These are phyloP conservation scores for Deroplatys truncata DNA, from an alignment of 2,888 invertebrate genomes.

Conservation along the genomic window DNA sequence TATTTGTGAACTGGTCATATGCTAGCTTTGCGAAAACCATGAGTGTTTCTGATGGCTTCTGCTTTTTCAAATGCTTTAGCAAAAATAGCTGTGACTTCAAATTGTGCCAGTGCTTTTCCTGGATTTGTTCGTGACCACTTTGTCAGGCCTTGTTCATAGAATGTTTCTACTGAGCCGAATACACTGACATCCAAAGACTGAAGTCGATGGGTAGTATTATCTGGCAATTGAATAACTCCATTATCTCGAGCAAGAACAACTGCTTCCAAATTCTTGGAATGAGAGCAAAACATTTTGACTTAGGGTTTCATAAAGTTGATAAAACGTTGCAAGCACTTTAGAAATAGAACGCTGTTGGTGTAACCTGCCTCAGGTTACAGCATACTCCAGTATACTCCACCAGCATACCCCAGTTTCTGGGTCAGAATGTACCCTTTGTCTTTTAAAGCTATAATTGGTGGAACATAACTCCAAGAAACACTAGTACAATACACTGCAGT, in stretches of 20 bases:
- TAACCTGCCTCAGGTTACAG: not conserved
- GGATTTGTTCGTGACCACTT: not conserved
- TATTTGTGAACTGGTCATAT: no score
- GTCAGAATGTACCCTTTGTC: not conserved
- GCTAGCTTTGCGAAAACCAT: not conserved
- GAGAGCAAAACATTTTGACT: not conserved
- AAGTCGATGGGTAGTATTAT: no score
- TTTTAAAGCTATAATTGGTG: not conserved
- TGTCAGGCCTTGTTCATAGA: not conserved
- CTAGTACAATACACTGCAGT: not conserved
- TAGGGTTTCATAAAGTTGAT: not conserved
- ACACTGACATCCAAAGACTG: not conserved
- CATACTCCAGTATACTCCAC: not conserved
- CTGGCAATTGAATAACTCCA: not conserved
- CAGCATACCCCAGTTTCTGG: not conserved
- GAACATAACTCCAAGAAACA: not conserved
- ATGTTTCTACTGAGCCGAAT: not conserved
- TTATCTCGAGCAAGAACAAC: not conserved
- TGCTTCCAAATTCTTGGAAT: not conserved
- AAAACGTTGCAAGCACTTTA: not conserved
- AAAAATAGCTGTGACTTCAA: no score
- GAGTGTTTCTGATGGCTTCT: not conserved
- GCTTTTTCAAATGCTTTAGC: not conserved
- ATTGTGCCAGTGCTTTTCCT: not conserved
- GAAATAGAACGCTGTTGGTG: not conserved